Conservation (phyloP, 2,113 vertebrate genomes). For the Acanthochromis polyacanthus region DNA sequence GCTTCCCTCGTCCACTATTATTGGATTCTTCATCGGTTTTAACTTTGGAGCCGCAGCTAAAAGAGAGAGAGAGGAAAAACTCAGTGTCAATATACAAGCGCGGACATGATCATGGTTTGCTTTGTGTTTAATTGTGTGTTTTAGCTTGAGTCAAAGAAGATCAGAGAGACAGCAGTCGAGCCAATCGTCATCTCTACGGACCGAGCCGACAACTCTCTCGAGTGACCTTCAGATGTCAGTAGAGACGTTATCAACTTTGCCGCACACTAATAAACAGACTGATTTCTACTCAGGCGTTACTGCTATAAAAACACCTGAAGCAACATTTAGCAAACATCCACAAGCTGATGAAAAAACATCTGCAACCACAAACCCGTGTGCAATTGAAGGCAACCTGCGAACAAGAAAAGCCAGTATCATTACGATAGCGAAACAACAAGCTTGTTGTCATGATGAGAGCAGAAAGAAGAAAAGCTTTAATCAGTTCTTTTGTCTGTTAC, state of each 20-base stretch:
- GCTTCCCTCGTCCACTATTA: conserved; percentile 89
- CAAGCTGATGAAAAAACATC: conserved; percentile 32
- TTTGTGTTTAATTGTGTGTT: conserved; percentile 29
- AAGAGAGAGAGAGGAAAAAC: conserved; percentile 50
- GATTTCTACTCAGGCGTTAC: conserved; percentile 46
- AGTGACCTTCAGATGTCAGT: conserved; percentile 79
- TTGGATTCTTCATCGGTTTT: conserved; percentile 91
- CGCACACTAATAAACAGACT: conserved; percentile 71
- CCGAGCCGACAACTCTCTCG: conserved; percentile 65
- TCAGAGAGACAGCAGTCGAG: conserved; percentile 14
- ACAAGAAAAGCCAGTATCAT: conserved; percentile 21
- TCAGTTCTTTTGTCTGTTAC: not conserved
- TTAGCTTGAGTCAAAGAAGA: conserved; percentile 38
- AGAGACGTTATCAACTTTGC: conserved; percentile 69
- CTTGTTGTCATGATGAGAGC: not conserved
- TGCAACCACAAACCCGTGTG: conserved; percentile 5
- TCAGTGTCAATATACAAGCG: conserved; percentile 28
- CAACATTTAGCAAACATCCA: conserved; percentile 56
- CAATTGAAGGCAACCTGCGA: conserved; percentile 15
- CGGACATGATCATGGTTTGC: conserved; percentile 19
- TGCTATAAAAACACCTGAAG: conserved; percentile 62
- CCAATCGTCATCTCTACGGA: conserved; percentile 50
- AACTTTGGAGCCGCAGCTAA: conserved; percentile 90
- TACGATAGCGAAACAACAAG: conserved; percentile 4
- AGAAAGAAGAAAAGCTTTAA: conserved; percentile 1